phyloP scores from a whole-genome alignment of 2,797 vertebrate genomes.

The Pipistrellus pygmaeus region DNA sequence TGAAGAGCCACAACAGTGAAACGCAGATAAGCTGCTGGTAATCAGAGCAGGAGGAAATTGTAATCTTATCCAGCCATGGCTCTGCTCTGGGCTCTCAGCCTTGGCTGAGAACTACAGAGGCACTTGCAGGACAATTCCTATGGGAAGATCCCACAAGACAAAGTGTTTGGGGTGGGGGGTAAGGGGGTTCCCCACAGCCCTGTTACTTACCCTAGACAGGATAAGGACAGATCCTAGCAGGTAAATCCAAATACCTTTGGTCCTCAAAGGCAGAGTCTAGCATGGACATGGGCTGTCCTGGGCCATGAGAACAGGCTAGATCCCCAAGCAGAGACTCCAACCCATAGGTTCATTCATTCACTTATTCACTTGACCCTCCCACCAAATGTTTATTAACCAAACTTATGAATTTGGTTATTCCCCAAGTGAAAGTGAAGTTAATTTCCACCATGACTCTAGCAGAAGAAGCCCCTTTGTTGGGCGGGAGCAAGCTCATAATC shows the following conservation, averaged over 20 bases:
- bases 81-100: slow-evolving; percentile 70
- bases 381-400: slow-evolving; percentile 35
- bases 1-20: slow-evolving; percentile 85
- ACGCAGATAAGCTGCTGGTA: slow-evolving; percentile 87
- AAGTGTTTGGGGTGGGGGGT: too few relatives aligned
- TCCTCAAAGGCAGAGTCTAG: slow-evolving; percentile 25
- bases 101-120: slow-evolving; percentile 73
- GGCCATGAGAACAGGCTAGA: neutral
- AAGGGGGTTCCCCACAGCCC: neutral
- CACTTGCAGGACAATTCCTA: neutral
- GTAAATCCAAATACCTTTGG: neutral
- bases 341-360: neutral
- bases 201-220: neutral
- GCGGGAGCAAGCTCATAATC: slow-evolving; percentile 4
- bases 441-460: neutral
- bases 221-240: neutral
- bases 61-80: slow-evolving; percentile 83
- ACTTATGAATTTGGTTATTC: slow-evolving; percentile 36
- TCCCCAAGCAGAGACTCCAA: neutral
- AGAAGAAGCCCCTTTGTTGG: neutral
- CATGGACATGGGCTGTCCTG: neutral
- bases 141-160: neutral
- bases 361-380: neutral
- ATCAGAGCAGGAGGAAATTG: slow-evolving; percentile 88
- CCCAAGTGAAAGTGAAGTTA: slow-evolving; percentile 2